Percentiles rank a stretch among this genome's conserved stretches.
Evolutionary conservation across 2,888 invertebrate species (phyloP).

Genomic region (Phyllotreta striolata): DNA sequence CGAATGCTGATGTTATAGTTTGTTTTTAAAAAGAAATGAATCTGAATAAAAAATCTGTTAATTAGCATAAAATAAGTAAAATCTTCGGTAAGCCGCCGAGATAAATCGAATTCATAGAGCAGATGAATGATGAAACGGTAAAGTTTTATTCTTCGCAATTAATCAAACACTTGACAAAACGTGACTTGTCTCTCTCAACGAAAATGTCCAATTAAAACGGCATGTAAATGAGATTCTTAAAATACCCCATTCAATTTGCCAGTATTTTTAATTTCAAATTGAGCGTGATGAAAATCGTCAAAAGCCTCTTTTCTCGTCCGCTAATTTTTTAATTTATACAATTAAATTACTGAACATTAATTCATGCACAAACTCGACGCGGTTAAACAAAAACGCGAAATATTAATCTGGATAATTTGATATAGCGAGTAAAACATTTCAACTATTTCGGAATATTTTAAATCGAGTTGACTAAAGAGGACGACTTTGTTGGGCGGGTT

Average conservation of each 20-base stretch:
- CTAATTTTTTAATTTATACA: conserved; percentile 45
- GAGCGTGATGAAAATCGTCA: conserved; percentile 39
- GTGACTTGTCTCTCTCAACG: conserved; percentile 50
- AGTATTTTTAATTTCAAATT: conserved; percentile 50
- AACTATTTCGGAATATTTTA: too few species aligned
- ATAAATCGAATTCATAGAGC: conserved; percentile 10
- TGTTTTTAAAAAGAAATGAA: too few species aligned
- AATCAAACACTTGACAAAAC: conserved; percentile 46
- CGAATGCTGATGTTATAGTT: too few species aligned
- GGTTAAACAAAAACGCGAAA: conserved; percentile 8
- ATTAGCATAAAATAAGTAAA: too few species aligned
- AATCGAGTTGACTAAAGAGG: too few species aligned
- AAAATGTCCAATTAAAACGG: conserved; percentile 54
- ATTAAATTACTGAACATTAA: conserved; percentile 45
- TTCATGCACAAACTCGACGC: conserved; percentile 20
- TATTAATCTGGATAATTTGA: too few species aligned
- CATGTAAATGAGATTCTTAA: conserved; percentile 52
- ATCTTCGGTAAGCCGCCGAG: too few species aligned
- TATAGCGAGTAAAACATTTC: too few species aligned
- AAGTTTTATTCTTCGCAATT: conserved; percentile 42
- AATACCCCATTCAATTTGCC: conserved; percentile 48
- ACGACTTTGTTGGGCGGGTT: too few species aligned
- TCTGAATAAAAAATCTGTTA: too few species aligned
- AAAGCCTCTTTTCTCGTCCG: conserved; percentile 31
- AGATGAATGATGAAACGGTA: conserved; percentile 32